These are phyloP conservation scores for Meta bourneti DNA, from an alignment of 2,888 invertebrate genomes.

Conservation along the genomic window DNA sequence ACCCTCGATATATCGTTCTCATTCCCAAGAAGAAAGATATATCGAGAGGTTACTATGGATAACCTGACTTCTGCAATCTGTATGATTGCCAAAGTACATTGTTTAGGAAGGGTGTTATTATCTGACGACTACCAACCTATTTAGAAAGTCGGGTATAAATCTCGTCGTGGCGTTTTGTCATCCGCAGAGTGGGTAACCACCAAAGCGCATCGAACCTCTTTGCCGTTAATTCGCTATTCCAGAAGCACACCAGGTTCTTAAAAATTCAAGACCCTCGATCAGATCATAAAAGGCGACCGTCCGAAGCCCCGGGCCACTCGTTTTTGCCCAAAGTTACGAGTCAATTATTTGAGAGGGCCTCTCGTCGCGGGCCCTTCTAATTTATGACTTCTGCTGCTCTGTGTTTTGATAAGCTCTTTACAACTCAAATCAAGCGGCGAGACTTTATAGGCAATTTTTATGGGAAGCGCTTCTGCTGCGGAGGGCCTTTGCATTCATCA, in stretches of 20 bases:
- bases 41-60: too few species aligned
- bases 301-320: neutral
- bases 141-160: too few species aligned
- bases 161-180: too few species aligned
- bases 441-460: slow-evolving; percentile 43
- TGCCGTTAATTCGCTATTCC: slow-evolving; percentile 13
- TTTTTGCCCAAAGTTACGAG: slow-evolving; percentile 39
- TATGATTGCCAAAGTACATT: too few species aligned
- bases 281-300: slow-evolving; percentile 28
- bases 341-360: slow-evolving; percentile 52
- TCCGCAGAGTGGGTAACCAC: too few species aligned
- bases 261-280: slow-evolving; percentile 46
- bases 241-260: neutral
- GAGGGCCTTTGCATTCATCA: too few species aligned
- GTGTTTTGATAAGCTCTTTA: slow-evolving; percentile 61
- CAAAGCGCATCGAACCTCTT: too few species aligned
- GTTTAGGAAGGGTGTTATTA: too few species aligned
- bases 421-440: slow-evolving; percentile 40
- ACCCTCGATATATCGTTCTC: too few species aligned
- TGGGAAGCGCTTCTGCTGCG: neutral
- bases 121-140: too few species aligned
- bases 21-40: too few species aligned
- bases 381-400: slow-evolving; percentile 31
- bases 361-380: slow-evolving; percentile 31
- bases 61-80: too few species aligned